A percentile compares a stretch with the other conserved stretches of the same genome.
Evolutionary conservation across 2,888 invertebrate species (phyloP).

Genomic region (Polydrusus pterygomalis): DNA sequence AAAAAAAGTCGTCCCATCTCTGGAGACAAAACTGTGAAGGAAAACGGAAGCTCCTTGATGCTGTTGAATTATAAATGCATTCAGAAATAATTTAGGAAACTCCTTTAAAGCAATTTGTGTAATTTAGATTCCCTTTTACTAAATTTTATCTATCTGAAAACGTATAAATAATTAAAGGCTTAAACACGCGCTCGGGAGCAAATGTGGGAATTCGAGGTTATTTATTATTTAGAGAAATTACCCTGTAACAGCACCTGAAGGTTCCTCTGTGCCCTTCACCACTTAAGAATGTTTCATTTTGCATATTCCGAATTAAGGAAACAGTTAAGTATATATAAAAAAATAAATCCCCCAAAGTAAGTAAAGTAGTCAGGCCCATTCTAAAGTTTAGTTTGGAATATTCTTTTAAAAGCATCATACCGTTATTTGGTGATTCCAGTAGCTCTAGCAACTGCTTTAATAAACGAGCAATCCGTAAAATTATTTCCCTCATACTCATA

Average conservation of each 20-base stretch:
- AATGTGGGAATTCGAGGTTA: slow-evolving; percentile 59
- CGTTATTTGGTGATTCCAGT: too few species aligned
- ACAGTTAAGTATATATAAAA: slow-evolving; percentile 33
- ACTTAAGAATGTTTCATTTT: slow-evolving; percentile 55
- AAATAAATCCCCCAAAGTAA: too few species aligned
- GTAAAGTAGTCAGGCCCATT: neutral
- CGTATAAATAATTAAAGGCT: slow-evolving; percentile 52
- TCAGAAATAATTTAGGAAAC: slow-evolving; percentile 58
- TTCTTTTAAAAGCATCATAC: neutral
- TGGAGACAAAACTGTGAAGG: neutral
- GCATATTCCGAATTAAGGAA: slow-evolving; percentile 51
- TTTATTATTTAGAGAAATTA: slow-evolving; percentile 60
- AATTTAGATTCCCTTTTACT: slow-evolving; percentile 57
- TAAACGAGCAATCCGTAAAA: too few species aligned
- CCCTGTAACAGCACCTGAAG: slow-evolving; percentile 52
- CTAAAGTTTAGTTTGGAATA: neutral
- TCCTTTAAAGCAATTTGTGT: slow-evolving; percentile 55
- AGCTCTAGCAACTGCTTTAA: too few species aligned
- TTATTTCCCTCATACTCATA: too few species aligned
- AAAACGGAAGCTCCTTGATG: slow-evolving; percentile 16
- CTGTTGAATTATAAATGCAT: slow-evolving; percentile 59
- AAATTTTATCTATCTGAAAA: slow-evolving; percentile 56
- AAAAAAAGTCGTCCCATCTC: neutral
- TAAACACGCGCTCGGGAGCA: slow-evolving; percentile 43
- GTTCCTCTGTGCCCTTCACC: slow-evolving; percentile 56